phyloP scores from a whole-genome alignment of 2,797 vertebrate genomes.

The Masticophis lateralis region DNA sequence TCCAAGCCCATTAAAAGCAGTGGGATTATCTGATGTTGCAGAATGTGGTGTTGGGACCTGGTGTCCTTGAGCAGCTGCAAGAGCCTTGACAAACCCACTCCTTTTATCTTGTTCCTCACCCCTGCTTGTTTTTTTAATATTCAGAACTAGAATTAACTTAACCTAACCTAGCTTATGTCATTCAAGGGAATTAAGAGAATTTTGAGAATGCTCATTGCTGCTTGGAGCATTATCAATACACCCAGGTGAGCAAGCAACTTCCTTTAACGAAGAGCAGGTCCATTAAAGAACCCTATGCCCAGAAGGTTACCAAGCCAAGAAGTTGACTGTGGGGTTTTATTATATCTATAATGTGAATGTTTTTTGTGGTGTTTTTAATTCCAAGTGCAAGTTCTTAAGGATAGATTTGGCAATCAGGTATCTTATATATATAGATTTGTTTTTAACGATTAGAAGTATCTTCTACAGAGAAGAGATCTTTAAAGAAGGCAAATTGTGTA shows the following conservation, averaged over 20 bases:
- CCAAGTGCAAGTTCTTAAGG: slow-evolving; percentile 34
- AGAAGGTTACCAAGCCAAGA: not conserved
- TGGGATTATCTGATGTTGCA: not conserved
- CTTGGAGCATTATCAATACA: not conserved
- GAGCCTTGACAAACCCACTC: not conserved
- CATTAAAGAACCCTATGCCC: not conserved
- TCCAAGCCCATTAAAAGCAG: not conserved
- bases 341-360: slow-evolving; percentile 52
- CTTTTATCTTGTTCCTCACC: not conserved
- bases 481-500: not conserved
- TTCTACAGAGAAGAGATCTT: slow-evolving; percentile 20
- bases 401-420: not conserved
- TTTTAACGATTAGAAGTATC: slow-evolving; percentile 29
- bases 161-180: not conserved
- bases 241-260: not conserved
- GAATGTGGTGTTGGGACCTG: not conserved
- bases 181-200: not conserved
- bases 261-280: not conserved
- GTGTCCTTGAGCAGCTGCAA: not conserved
- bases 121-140: not conserved
- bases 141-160: not conserved
- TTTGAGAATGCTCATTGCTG: not conserved
- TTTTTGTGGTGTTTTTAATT: slow-evolving; percentile 25
- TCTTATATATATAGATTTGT: not conserved
- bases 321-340: not conserved